A percentile compares a stretch with the other conserved stretches of the same genome.
Conservation (phyloP, 2,888 invertebrate genomes). For the Ditula angustiorana region DNA sequence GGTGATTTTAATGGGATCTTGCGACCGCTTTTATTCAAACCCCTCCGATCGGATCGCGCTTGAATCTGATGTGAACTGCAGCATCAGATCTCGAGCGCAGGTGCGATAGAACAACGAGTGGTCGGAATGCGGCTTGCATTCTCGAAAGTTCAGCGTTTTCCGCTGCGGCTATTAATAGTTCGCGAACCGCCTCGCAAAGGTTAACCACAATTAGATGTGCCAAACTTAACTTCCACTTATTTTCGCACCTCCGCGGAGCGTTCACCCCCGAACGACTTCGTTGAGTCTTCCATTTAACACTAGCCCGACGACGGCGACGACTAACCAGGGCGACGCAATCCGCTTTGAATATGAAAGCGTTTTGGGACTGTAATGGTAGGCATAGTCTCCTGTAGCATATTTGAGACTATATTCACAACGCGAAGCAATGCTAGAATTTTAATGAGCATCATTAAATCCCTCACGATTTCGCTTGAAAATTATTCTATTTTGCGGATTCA, state of each 20-base stretch:
- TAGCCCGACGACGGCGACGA: neutral
- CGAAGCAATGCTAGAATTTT: conserved; percentile 35
- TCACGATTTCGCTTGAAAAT: conserved; percentile 45
- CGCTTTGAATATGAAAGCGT: neutral
- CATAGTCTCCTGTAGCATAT: neutral
- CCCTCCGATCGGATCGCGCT: too few relatives aligned
- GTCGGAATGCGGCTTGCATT: conserved; percentile 58
- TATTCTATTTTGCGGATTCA: conserved; percentile 45
- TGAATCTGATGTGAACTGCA: neutral
- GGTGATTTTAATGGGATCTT: too few relatives aligned
- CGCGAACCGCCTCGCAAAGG: conserved; percentile 73
- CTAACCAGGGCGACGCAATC: neutral
- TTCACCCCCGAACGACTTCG: conserved; percentile 47
- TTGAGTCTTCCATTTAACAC: neutral
- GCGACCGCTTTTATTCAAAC: too few relatives aligned
- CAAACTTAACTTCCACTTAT: conserved; percentile 80
- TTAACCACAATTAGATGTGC: conserved; percentile 75
- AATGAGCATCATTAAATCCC: conserved; percentile 38
- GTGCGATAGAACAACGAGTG: conserved; percentile 36
- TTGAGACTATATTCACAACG: conserved; percentile 9
- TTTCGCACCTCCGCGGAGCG: conserved; percentile 59
- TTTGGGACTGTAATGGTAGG: neutral
- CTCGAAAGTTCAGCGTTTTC: conserved; percentile 57
- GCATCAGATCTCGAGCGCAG: conserved; percentile 40
- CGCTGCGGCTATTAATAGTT: conserved; percentile 64